These are phyloP conservation scores for Callochromis pleurospilus DNA, from an alignment of 2,113 vertebrate species.

Conservation along the genomic window DNA sequence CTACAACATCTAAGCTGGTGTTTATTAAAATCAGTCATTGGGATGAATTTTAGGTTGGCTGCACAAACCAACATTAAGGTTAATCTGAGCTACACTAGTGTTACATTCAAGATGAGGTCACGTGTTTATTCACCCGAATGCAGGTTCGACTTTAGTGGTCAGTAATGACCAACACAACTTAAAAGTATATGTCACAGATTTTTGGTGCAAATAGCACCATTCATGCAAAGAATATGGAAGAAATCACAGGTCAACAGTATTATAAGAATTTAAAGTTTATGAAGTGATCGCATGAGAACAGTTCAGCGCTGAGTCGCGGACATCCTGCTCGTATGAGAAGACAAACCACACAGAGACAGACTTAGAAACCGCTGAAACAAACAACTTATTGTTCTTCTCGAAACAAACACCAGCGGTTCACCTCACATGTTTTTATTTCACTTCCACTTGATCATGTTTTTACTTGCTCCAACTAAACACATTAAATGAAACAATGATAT, in stretches of 20 bases:
- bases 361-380: neutral
- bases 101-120: neutral
- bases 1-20: neutral
- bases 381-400: neutral
- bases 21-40: neutral
- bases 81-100: neutral
- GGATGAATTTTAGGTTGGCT: neutral
- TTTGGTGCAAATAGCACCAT: neutral
- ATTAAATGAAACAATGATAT: neutral
- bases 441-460: accelerated
- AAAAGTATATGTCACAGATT: neutral
- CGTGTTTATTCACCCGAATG: neutral
- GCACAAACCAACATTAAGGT: neutral
- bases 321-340: neutral
- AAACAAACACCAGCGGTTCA: neutral
- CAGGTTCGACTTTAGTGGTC: neutral
- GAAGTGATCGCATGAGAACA: neutral
- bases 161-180: neutral
- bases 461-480: neutral
- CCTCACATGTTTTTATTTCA: neutral
- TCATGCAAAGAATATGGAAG: neutral
- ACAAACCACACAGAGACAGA: neutral
- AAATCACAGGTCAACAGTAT: neutral
- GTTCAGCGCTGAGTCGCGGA: neutral
- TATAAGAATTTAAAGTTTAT: neutral